These are phyloP conservation scores for Drosophila subsilvestris DNA, from an alignment of 2,888 invertebrate species.

Conservation along the genomic window DNA sequence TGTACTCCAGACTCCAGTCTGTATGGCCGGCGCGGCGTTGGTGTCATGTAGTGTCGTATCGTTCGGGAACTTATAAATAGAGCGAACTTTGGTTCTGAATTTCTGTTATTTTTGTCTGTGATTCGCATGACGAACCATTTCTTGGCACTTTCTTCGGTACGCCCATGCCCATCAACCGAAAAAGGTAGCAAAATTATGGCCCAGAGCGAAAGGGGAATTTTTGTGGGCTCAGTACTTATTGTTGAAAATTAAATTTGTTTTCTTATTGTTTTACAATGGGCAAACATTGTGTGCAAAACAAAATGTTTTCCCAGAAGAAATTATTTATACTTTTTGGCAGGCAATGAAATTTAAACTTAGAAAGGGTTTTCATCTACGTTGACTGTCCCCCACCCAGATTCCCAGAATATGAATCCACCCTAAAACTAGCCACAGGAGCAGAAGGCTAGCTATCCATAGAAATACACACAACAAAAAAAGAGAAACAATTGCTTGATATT, in stretches of 20 bases:
- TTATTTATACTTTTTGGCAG: too few species aligned
- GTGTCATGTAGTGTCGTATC: too few species aligned
- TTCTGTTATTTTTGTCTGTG: constrained; percentile 43
- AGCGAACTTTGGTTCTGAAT: constrained; percentile 50
- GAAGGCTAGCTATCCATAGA: neutral
- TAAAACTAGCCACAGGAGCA: neutral
- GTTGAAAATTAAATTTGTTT: constrained; percentile 10
- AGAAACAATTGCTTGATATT: neutral
- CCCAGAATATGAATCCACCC: too few species aligned
- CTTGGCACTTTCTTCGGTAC: constrained; percentile 41
- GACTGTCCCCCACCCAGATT: too few species aligned
- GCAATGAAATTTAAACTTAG: too few species aligned
- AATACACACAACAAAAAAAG: neutral
- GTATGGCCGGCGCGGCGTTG: constrained; percentile 26
- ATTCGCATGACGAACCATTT: constrained; percentile 70
- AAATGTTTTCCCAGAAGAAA: constrained; percentile 13
- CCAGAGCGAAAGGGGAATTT: constrained; percentile 16
- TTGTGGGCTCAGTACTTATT: constrained; percentile 8
- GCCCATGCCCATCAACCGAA: constrained; percentile 32
- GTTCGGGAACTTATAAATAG: constrained; percentile 44
- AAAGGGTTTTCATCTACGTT: too few species aligned
- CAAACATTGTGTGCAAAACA: constrained; percentile 13
- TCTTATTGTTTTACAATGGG: constrained; percentile 12
- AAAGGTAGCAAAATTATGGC: constrained; percentile 26
- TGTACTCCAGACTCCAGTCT: constrained; percentile 11